These are phyloP conservation scores for Boloria euphrosyne DNA, from an alignment of 2,888 invertebrate genomes.

Conservation along the genomic window DNA sequence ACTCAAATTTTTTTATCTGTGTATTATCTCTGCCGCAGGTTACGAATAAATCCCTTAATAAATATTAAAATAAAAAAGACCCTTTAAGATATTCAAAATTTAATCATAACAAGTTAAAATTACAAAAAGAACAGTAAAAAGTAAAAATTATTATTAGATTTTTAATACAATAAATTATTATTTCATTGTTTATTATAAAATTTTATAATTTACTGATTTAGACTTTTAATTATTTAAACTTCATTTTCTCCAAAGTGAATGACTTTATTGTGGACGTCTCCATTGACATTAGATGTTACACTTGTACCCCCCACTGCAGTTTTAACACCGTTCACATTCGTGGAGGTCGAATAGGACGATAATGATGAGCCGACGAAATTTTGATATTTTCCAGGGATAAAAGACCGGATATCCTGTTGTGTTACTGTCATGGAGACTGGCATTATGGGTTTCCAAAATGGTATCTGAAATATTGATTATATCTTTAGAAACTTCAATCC, in stretches of 20 bases:
- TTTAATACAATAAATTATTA: neutral
- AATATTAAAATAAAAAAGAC: slow-evolving; percentile 4
- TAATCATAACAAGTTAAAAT: slow-evolving; percentile 7
- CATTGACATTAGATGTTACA: slow-evolving; percentile 84
- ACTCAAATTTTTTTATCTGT: too few relatives aligned
- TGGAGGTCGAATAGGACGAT: slow-evolving; percentile 37
- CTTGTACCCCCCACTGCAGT: slow-evolving; percentile 76
- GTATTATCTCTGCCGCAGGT: too few relatives aligned
- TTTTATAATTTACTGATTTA: slow-evolving; percentile 1
- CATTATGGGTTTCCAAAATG: slow-evolving; percentile 14
- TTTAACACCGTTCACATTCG: slow-evolving; percentile 80
- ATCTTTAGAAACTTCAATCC: neutral
- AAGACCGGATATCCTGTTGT: neutral
- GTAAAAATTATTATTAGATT: neutral
- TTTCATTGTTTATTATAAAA: neutral
- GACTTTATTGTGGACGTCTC: slow-evolving; percentile 67
- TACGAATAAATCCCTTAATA: too few relatives aligned
- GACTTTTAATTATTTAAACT: slow-evolving; percentile 16
- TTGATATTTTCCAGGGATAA: slow-evolving; percentile 31
- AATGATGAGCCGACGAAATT: slow-evolving; percentile 38
- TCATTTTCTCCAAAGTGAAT: slow-evolving; percentile 13
- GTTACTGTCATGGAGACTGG: neutral
- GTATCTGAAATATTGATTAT: slow-evolving; percentile 28
- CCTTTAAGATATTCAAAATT: slow-evolving; percentile 1
- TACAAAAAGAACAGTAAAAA: slow-evolving; percentile 2